A percentile compares a stretch with the other conserved stretches of the same genome.
Evolutionary conservation across 1,140 invertebrate species (phyloP).

Genomic region (Drosophila leontia): DNA sequence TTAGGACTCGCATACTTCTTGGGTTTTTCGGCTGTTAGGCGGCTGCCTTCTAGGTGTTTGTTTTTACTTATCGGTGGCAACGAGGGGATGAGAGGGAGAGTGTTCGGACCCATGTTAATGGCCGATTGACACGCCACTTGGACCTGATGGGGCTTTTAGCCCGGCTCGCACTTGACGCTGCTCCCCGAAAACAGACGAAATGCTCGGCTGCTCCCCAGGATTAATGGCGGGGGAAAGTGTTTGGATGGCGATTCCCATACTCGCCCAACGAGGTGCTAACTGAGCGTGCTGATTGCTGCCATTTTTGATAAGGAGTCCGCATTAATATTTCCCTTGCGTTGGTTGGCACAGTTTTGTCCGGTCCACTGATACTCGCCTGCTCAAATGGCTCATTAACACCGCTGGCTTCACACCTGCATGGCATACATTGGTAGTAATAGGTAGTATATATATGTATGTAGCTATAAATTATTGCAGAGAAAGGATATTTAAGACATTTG

Average conservation of each 20-base stretch:
- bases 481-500: too few species aligned
- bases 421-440: too few species aligned
- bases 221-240: conserved; percentile 41
- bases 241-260: conserved; percentile 22
- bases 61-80: conserved; percentile 67
- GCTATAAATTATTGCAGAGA: not conserved
- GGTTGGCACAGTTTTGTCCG: conserved; percentile 44
- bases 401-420: not conserved
- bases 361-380: conserved; percentile 14
- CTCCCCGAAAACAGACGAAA: conserved; percentile 36
- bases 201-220: conserved; percentile 48
- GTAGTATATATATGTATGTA: not conserved
- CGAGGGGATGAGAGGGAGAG: conserved; percentile 7
- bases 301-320: conserved; percentile 78
- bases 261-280: conserved; percentile 72
- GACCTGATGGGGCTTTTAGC: conserved; percentile 64
- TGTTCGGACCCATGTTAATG: conserved; percentile 67
- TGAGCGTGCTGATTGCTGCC: conserved; percentile 81
- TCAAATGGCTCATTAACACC: conserved; percentile 14
- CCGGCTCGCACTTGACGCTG: conserved; percentile 10
- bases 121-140: conserved; percentile 82
- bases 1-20: conserved; percentile 31
- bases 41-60: conserved; percentile 35
- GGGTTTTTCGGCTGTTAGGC: not conserved
- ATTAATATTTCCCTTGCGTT: conserved; percentile 76